phyloP scores from a whole-genome alignment of 2,888 invertebrate species.

The Gari tellinella region DNA sequence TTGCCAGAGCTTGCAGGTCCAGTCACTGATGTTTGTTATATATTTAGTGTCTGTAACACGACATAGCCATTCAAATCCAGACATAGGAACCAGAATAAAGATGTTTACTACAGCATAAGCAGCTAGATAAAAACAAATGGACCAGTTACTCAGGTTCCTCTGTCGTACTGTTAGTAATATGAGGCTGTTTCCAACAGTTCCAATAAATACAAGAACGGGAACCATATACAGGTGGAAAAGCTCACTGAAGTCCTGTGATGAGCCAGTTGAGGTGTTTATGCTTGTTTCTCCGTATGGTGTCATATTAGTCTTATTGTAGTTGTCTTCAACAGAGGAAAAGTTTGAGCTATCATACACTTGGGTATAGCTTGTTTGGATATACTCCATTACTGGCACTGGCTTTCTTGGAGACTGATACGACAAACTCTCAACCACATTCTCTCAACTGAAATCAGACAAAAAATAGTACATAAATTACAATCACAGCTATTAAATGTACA shows the following conservation, averaged over 20 bases:
- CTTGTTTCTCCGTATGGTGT: no score
- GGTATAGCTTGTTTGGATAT: no score
- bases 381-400: no score
- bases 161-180: slow-evolving; percentile 70
- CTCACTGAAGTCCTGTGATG: slow-evolving; percentile 14
- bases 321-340: no score
- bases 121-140: slow-evolving; percentile 77
- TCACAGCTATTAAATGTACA: no score
- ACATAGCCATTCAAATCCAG: slow-evolving; percentile 77
- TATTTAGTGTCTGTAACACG: slow-evolving; percentile 67
- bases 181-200: slow-evolving; percentile 76
- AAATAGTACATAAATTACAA: no score
- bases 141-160: slow-evolving; percentile 69
- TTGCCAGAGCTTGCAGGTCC: slow-evolving; percentile 79
- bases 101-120: slow-evolving; percentile 76
- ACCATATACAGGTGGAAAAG: slow-evolving; percentile 64
- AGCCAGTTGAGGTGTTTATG: no score
- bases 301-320: no score
- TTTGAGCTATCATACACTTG: no score
- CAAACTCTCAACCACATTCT: no score
- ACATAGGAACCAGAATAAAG: slow-evolving; percentile 72
- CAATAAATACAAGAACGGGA: slow-evolving; percentile 76
- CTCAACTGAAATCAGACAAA: no score
- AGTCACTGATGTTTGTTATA: slow-evolving; percentile 73
- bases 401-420: no score